phyloP scores from a whole-genome alignment of 2,797 vertebrate genomes.

The Acanthornis magna region DNA sequence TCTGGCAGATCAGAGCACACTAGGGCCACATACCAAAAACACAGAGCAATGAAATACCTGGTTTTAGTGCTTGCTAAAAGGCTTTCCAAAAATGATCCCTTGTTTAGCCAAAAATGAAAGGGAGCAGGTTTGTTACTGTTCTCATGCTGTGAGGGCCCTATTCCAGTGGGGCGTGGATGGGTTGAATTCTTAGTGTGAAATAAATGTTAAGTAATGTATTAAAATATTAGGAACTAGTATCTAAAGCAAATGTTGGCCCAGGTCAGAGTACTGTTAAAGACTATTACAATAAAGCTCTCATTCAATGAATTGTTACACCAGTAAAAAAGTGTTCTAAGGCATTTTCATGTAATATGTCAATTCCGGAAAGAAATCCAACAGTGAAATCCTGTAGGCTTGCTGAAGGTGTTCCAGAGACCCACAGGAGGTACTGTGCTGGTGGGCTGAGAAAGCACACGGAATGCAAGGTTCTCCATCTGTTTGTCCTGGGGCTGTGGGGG shows the following conservation, averaged over 20 bases:
- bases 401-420: neutral
- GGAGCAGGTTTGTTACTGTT: neutral
- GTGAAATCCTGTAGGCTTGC: neutral
- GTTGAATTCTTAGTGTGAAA: neutral
- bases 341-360: neutral
- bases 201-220: neutral
- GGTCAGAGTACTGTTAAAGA: neutral
- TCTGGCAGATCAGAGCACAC: neutral
- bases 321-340: neutral
- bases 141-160: neutral
- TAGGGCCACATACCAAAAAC: neutral
- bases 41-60: neutral
- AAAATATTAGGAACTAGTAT: neutral
- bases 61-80: neutral
- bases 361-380: neutral
- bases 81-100: neutral
- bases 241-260: neutral
- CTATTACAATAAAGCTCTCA: neutral
- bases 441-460: neutral
- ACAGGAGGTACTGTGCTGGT: accelerated
- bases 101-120: neutral
- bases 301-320: neutral
- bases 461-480: neutral
- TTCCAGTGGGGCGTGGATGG: neutral
- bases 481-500: neutral